Evolutionary conservation across 2,797 vertebrate species (phyloP), one percentile per base, ranked within the genome.

Genomic region (Argentina silus): DNA sequence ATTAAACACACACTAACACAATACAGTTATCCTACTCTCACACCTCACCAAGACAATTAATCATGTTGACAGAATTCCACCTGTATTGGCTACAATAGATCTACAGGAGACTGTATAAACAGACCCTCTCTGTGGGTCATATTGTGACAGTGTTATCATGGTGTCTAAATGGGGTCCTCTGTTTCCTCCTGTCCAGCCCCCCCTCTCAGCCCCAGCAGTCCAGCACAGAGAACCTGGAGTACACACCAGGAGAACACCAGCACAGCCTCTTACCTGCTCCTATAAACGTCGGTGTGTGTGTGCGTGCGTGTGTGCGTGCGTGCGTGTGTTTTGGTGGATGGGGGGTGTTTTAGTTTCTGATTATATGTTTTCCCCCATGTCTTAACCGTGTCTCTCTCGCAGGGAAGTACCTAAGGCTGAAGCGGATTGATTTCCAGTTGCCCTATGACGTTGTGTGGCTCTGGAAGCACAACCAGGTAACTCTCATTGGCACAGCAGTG

Each of bases 341-440:
- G n/a, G 21, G 44, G 4, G 55, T 43, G 44, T 67, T 43, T 15
- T 8, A 4, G 5, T 36, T 23, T 67, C 9, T 36, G 19, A 23
- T 45, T 47, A 15, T 44, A 14, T 42, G 1, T 59, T 68, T 74
- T 45, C 23, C 9, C 42, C 21, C 14, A 71, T 50, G 72, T 3
- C 71, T 10, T 4, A 15, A 27, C n/a, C 27, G 21, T n/a, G 12
- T 47, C 21, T 23, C 21, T 27, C 36, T 64, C 23, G 15, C 91
- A 99, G 98, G 98, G 64, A 99, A 99, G 86, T 99, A 99, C 91
- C 93, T 99, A 80, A 95, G 98, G 89, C 95, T 99, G 79, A 99
- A 98, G 87, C 88, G 96, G 75, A 97, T 97, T 67, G 93, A 99
- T 90, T 99, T 99, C 92, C 97, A 99, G 93, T 91, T 99, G 87